A percentile compares a stretch with the other conserved stretches of the same genome.
Conservation (phyloP, 1,140 invertebrate genomes). For the Drosophila aff. region DNA sequence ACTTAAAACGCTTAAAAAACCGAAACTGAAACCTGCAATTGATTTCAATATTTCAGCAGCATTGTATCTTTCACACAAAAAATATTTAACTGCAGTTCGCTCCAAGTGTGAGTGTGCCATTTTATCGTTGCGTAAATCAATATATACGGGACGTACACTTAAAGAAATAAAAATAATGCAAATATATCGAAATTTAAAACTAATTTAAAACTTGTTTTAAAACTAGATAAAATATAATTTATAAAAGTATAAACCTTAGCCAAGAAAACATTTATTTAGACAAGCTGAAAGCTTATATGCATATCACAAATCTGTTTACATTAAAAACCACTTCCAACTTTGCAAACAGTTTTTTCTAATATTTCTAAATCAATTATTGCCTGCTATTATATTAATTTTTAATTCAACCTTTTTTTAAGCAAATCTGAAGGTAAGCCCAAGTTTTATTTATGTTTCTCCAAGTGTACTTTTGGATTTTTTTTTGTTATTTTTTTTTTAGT, state of each 20-base stretch:
- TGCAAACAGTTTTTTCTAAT: not conserved
- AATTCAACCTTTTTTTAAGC: too few relatives aligned
- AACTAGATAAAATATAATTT: not conserved
- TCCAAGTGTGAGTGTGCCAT: constrained; percentile 32
- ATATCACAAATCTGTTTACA: not conserved
- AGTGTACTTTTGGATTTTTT: not conserved
- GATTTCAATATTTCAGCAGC: constrained; percentile 76
- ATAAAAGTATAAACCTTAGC: not conserved
- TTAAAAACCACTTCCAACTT: not conserved
- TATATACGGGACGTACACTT: constrained; percentile 26
- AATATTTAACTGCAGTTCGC: constrained; percentile 38
- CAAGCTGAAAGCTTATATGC: not conserved
- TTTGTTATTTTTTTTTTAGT: not conserved
- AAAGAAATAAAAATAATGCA: not conserved
- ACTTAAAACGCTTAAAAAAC: constrained; percentile 34
- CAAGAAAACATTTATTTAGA: not conserved
- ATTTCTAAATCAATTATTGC: too few relatives aligned
- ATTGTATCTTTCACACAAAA: constrained; percentile 50
- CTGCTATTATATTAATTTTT: too few relatives aligned
- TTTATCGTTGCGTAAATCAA: constrained; percentile 73
- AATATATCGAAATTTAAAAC: not conserved
- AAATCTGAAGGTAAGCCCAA: too few relatives aligned
- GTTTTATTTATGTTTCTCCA: not conserved
- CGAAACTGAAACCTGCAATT: constrained; percentile 52
- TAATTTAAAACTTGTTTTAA: not conserved